Conservation (phyloP, 2,113 vertebrate genomes). For the Cranoglanis bouderius region DNA sequence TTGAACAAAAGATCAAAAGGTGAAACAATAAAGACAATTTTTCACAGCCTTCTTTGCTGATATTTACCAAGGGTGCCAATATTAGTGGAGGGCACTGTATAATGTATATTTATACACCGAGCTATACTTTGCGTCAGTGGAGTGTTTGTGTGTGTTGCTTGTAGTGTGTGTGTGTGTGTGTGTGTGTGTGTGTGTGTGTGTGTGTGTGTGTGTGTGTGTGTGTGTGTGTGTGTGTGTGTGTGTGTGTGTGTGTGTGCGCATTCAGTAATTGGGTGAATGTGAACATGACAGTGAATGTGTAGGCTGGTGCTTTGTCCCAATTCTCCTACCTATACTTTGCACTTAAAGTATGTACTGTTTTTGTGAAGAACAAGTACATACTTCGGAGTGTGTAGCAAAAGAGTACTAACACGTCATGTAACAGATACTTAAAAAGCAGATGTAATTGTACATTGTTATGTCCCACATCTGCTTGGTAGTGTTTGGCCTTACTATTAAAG, state of each 20-base stretch:
- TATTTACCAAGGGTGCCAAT: too few species aligned
- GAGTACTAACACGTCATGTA: too few species aligned
- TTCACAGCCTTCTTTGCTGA: too few species aligned
- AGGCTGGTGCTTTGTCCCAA: neutral
- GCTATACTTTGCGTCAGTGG: neutral
- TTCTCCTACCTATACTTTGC: too few species aligned
- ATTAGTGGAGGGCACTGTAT: too few species aligned
- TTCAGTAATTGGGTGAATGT: neutral
- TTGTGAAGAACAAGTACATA: too few species aligned
- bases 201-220: neutral
- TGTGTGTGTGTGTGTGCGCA: constrained; percentile 2
- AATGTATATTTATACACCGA: neutral
- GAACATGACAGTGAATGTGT: neutral
- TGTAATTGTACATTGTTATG: neutral
- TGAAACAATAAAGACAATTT: too few species aligned
- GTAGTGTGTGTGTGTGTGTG: neutral
- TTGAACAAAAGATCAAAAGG: too few species aligned
- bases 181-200: neutral
- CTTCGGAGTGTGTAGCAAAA: too few species aligned
- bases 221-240: neutral
- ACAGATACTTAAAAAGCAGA: neutral
- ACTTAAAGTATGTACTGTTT: too few species aligned
- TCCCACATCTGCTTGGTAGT: neutral
- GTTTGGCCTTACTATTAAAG: neutral
- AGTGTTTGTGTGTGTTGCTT: neutral